Evolutionary conservation across 1,140 invertebrate species (phyloP).

Genomic region (Adelges cooleyi): DNA sequence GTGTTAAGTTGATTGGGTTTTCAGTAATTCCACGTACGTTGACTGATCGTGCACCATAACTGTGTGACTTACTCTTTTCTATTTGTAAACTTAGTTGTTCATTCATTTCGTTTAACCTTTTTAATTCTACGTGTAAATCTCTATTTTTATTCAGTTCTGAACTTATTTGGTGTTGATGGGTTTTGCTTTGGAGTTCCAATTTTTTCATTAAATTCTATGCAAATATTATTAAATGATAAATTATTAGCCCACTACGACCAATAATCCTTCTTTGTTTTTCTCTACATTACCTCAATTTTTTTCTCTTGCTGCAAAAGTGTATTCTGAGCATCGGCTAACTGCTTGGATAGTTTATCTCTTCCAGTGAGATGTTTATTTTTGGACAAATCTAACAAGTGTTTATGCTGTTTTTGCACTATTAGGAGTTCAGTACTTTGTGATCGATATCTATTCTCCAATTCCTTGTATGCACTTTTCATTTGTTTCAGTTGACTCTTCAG

Average conservation of each 20-base stretch:
- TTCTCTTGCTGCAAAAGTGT: conserved; percentile 56
- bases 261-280: neutral
- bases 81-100: too few relatives aligned
- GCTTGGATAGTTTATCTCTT: conserved; percentile 53
- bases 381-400: conserved; percentile 52
- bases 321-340: conserved; percentile 51
- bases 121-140: conserved; percentile 44
- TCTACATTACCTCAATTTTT: conserved; percentile 45
- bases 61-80: too few relatives aligned
- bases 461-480: conserved; percentile 30
- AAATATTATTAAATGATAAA: neutral
- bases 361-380: conserved; percentile 59
- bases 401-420: conserved; percentile 49
- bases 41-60: too few relatives aligned
- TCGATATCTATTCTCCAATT: conserved; percentile 33
- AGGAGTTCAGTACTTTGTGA: conserved; percentile 31
- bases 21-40: too few relatives aligned
- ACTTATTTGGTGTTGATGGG: conserved; percentile 55
- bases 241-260: neutral
- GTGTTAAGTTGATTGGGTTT: too few relatives aligned
- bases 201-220: conserved; percentile 40
- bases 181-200: conserved; percentile 59
- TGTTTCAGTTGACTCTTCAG: conserved; percentile 54
- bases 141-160: conserved; percentile 55
- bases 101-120: neutral